phyloP scores from a whole-genome alignment of 2,888 invertebrate species.

The Neoscelio sp. region DNA sequence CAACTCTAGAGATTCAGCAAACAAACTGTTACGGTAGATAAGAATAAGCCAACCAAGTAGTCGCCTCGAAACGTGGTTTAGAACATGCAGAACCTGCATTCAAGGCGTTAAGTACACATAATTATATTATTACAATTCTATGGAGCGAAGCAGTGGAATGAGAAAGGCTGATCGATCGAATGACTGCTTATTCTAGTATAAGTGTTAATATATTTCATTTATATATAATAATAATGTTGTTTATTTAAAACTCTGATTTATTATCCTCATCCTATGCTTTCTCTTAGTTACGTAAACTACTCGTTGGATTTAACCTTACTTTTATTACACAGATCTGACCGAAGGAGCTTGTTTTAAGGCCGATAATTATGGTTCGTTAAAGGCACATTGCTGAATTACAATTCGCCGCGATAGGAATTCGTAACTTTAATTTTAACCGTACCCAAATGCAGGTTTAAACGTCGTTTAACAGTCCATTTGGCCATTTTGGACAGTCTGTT shows the following conservation, averaged over 20 bases:
- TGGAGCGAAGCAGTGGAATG: conserved; percentile 35
- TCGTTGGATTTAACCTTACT: too few relatives aligned
- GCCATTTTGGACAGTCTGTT: too few relatives aligned
- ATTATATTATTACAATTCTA: conserved; percentile 37
- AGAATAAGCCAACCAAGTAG: conserved; percentile 24
- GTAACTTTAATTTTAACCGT: too few relatives aligned
- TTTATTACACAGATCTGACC: too few relatives aligned
- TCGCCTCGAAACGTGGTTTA: conserved; percentile 36
- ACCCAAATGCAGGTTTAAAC: too few relatives aligned
- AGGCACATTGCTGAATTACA: too few relatives aligned
- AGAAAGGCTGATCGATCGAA: conserved; percentile 39
- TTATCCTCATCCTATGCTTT: conserved; percentile 3
- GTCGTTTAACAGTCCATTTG: too few relatives aligned
- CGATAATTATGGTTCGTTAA: too few relatives aligned
- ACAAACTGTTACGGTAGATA: conserved; percentile 35
- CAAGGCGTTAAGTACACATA: conserved; percentile 39
- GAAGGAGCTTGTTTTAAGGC: too few relatives aligned
- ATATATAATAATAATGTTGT: conserved; percentile 34
- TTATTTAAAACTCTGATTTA: conserved; percentile 27
- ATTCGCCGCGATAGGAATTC: too few relatives aligned
- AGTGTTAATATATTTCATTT: conserved; percentile 50
- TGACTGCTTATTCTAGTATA: conserved; percentile 45
- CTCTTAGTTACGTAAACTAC: too few relatives aligned
- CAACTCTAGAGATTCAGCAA: conserved; percentile 31
- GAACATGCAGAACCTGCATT: conserved; percentile 33